A percentile compares a stretch with the other conserved stretches of the same genome.
phyloP scores from a whole-genome alignment of 2,888 invertebrate genomes.

The Synanthedon myopaeformis region DNA sequence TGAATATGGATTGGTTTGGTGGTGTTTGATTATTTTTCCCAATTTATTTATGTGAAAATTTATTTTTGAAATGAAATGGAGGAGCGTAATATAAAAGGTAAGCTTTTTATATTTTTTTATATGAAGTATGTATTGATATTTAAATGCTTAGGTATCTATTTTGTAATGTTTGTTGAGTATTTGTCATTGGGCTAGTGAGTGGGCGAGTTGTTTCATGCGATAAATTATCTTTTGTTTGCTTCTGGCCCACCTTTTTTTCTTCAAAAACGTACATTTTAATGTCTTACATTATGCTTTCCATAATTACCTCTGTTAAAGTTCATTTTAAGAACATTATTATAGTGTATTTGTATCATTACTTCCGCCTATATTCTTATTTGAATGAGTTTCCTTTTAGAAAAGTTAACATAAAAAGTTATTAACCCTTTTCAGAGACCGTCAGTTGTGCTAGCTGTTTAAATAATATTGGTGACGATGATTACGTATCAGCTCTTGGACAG shows the following conservation, averaged over 20 bases:
- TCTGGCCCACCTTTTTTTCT: conserved; percentile 15
- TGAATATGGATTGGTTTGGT: background rate
- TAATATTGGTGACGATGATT: conserved; percentile 80
- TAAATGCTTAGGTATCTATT: background rate
- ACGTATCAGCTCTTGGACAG: conserved; percentile 83
- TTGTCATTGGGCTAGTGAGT: conserved; percentile 45
- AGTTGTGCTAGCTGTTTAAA: conserved; percentile 82
- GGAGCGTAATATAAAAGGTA: conserved; percentile 42
- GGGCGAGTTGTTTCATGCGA: conserved; percentile 48
- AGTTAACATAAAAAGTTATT: background rate
- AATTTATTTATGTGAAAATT: conserved; percentile 12
- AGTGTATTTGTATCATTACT: background rate
- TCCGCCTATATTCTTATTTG: background rate
- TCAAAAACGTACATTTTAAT: no score
- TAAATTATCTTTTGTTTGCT: conserved; percentile 53
- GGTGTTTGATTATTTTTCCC: conserved; percentile 9
- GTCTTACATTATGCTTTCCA: no score
- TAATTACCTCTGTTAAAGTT: no score
- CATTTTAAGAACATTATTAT: no score
- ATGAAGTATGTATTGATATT: background rate
- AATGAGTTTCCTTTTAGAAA: background rate
- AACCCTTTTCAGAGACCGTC: conserved; percentile 32
- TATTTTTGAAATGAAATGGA: conserved; percentile 57
- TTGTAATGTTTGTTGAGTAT: conserved; percentile 2
- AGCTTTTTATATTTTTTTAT: conserved; percentile 22